Conservation (phyloP, 2,113 vertebrate genomes). For the Coreoperca whiteheadi region DNA sequence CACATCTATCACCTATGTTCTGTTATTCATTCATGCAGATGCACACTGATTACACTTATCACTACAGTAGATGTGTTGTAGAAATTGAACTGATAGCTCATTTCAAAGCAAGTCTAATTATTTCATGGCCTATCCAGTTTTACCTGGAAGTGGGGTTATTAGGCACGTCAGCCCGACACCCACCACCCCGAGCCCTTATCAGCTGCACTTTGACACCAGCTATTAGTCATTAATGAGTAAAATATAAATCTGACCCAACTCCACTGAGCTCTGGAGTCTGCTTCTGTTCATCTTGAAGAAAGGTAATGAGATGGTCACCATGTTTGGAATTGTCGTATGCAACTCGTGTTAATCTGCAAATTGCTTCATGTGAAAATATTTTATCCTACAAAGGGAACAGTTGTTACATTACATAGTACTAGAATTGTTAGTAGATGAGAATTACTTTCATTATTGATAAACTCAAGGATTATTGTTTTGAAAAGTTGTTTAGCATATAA, state of each 20-base stretch:
- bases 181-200: slow-evolving; percentile 72
- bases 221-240: slow-evolving; percentile 70
- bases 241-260: slow-evolving; percentile 75
- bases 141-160: slow-evolving; percentile 23
- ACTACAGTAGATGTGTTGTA: background rate
- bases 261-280: slow-evolving; percentile 7
- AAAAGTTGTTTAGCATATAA: background rate
- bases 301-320: slow-evolving; percentile 67
- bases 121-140: background rate
- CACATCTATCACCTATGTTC: background rate
- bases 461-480: background rate
- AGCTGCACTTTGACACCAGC: slow-evolving; percentile 81
- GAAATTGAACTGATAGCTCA: background rate
- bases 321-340: background rate
- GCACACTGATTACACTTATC: background rate
- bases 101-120: slow-evolving; percentile 18
- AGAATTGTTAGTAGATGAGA: background rate
- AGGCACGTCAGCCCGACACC: slow-evolving; percentile 31
- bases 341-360: slow-evolving; percentile 2
- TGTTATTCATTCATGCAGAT: background rate
- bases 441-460: background rate
- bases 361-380: background rate
- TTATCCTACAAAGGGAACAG: background rate
- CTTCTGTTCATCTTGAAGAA: slow-evolving; percentile 36
- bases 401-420: background rate